These are phyloP conservation scores for Urocitellus parryii DNA, from an alignment of 2,113 vertebrate species.

Conservation along the genomic window DNA sequence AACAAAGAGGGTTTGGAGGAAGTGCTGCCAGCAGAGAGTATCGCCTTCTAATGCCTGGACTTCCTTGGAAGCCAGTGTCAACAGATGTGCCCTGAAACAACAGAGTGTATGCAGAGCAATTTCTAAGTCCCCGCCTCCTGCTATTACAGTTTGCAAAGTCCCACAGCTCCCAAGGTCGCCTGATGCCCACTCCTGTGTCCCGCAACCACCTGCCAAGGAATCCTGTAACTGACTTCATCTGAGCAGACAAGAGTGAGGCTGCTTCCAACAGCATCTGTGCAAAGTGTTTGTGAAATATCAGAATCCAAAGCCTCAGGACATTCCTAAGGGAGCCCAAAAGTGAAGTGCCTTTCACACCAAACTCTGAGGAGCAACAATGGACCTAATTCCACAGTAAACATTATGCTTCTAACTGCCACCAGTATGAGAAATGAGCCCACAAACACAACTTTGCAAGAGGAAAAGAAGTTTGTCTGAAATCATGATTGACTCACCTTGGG, in stretches of 20 bases:
- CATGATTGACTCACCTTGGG: not conserved
- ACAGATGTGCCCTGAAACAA: conserved; percentile 61
- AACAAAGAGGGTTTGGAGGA: conserved; percentile 61
- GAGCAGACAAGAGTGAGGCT: not conserved
- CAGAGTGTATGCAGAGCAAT: conserved; percentile 37
- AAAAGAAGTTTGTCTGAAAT: conserved; percentile 37
- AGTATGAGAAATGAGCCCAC: not conserved
- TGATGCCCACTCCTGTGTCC: not conserved
- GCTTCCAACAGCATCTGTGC: not conserved
- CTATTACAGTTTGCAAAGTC: not conserved
- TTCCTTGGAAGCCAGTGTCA: conserved; percentile 60
- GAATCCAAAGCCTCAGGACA: not conserved
- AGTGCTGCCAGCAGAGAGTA: conserved; percentile 3
- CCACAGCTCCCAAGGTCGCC: not conserved
- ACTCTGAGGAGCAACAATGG: not conserved
- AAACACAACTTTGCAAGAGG: not conserved
- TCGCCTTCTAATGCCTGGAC: conserved; percentile 24
- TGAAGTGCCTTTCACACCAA: not conserved
- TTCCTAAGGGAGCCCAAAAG: not conserved
- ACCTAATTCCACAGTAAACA: not conserved
- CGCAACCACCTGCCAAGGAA: not conserved
- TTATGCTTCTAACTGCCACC: not conserved
- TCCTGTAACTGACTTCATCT: not conserved
- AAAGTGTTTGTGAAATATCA: not conserved
- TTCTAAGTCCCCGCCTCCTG: conserved; percentile 24